Conservation (phyloP, 2,113 vertebrate genomes). For the Neogobius melanostomus region DNA sequence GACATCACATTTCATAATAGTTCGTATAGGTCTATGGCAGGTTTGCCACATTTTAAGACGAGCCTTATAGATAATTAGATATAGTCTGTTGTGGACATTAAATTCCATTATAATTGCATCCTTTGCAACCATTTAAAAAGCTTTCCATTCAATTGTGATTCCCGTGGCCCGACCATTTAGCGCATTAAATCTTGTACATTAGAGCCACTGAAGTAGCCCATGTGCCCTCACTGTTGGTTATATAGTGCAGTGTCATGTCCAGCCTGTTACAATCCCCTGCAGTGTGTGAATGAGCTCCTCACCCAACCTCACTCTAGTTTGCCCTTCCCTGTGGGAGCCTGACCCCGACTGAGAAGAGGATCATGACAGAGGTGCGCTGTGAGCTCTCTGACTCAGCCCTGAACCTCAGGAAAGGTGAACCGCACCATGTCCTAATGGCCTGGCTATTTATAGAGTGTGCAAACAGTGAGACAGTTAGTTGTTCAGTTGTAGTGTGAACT, state of each 20-base stretch:
- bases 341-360: constrained; percentile 41
- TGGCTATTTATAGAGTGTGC: constrained; percentile 34
- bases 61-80: no score
- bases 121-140: no score
- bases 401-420: constrained; percentile 61
- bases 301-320: constrained; percentile 42
- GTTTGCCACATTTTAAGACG: no score
- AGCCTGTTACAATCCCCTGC: constrained; percentile 45
- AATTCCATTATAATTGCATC: no score
- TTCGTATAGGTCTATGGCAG: no score
- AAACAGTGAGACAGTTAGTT: constrained; percentile 20
- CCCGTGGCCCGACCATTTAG: background rate
- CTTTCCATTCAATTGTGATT: background rate
- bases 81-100: no score
- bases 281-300: constrained; percentile 37
- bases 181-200: background rate
- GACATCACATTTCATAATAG: no score
- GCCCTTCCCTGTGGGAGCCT: constrained; percentile 47
- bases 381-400: constrained; percentile 43
- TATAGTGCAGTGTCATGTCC: constrained; percentile 19
- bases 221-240: constrained; percentile 40
- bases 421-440: constrained; percentile 21
- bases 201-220: constrained; percentile 3
- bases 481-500: background rate
- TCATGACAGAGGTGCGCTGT: constrained; percentile 46